Base-by-base conservation (phyloP, 2,888 invertebrate genomes). In the Kryphioiulus occultus region DNA sequence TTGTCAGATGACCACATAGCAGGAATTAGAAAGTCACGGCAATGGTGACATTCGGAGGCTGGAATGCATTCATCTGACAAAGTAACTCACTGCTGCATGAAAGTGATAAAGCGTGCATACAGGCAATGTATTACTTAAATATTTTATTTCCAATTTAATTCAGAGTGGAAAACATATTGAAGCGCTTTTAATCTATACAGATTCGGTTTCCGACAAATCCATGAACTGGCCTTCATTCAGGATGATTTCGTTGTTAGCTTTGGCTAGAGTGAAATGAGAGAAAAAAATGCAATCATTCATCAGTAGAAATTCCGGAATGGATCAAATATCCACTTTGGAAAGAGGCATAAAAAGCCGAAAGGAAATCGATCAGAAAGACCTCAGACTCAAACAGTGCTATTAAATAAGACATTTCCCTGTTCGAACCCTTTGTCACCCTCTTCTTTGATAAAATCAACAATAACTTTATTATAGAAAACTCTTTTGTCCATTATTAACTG, bases 161-260 rank as follows among this genome's bases (percentile, higher is more conserved):
- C 10, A 7, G 26, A 68, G 12, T 26, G 26, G 26, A 26, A 68
- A 53, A 53, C 26, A 12, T 68, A n/a, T 26, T 26, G 68, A 68
- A 68, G n/a, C 53, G 5, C 19, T 68, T 22, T 26, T 15, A 44
- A 15, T 44, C 44, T 68, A 68, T 26, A 68, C 12, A 26, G 68
- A 84, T 7, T 42, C 84, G 10, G 35, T 84, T 42, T 42, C 84
- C 42, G 84, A 84, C 26, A 90, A 89, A 88, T 90, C 89, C 89
- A 90, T 89, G 10, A 90, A 86, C 12, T 89, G 89, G 88, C 90
- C 90, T n/a, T 88, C 85, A 47, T 89, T 89, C 85, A 89, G 89
- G 39, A 91, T 89, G 86, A 90, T 89, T 89, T 91, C 91, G 88
- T 90, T 90, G 15, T 89, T 89, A 39, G 89, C 89, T 88, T 90